Evolutionary conservation across 1,140 invertebrate genomes (phyloP).

Genomic region (Holotrichia oblita): DNA sequence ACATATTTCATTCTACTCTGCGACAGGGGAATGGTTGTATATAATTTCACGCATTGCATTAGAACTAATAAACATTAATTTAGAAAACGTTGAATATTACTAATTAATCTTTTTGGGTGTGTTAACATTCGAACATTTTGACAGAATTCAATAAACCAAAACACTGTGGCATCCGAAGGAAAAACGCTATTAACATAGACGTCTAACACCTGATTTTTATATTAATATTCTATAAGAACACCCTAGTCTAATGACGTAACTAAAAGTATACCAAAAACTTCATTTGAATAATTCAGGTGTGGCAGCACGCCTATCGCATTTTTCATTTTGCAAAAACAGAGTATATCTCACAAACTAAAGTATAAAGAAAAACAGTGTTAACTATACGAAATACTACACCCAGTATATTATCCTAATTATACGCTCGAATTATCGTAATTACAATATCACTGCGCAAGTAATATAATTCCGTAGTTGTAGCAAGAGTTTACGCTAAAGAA

Average conservation of each 20-base stretch:
- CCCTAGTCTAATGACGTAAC: background rate
- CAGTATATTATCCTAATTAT: background rate
- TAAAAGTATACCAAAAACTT: background rate
- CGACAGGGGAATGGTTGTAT: no score
- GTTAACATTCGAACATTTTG: background rate
- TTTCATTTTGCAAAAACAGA: background rate
- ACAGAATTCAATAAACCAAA: background rate
- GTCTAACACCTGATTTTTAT: background rate
- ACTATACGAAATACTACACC: background rate
- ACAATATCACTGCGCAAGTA: background rate
- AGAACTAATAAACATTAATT: background rate
- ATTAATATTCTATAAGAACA: background rate
- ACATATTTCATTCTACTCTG: no score
- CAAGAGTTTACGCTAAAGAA: background rate
- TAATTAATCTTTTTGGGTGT: background rate
- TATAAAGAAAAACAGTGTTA: background rate
- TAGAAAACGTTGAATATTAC: background rate
- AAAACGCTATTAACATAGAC: background rate
- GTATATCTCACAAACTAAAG: background rate
- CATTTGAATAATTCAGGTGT: conserved; percentile 6
- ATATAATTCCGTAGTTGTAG: no score
- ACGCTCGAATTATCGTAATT: background rate
- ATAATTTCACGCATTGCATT: no score
- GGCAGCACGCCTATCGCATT: background rate
- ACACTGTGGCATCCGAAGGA: background rate